Evolutionary conservation across 2,797 vertebrate genomes (phyloP).

Genomic region (Bovichtus variegatus): DNA sequence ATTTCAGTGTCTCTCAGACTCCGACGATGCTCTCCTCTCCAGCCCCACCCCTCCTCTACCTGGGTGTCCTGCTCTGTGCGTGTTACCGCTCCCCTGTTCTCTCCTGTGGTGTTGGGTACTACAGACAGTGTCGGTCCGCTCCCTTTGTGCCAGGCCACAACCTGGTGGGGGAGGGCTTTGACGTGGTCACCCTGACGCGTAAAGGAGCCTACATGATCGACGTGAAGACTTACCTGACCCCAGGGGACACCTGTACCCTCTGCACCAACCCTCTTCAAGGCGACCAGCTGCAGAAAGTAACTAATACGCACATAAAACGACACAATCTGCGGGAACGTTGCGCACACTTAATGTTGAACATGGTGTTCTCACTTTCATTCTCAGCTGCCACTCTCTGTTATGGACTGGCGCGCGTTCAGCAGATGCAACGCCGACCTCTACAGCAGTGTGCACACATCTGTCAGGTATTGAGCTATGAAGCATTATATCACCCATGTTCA

Average conservation of each 20-base stretch:
- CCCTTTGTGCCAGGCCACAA: constrained; percentile 61
- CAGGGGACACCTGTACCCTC: constrained; percentile 8
- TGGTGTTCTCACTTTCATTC: background rate
- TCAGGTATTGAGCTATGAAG: constrained; percentile 26
- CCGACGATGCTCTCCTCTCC: constrained; percentile 36
- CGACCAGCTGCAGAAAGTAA: constrained; percentile 52
- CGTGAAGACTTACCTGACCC: constrained; percentile 29
- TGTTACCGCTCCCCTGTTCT: background rate
- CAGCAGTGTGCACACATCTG: background rate
- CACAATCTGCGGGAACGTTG: too few species aligned
- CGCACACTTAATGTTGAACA: background rate
- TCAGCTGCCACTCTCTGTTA: constrained; percentile 58
- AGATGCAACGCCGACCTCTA: background rate
- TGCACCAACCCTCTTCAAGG: constrained; percentile 38
- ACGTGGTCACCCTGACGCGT: constrained; percentile 42
- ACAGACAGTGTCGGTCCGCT: constrained; percentile 18
- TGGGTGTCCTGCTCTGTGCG: constrained; percentile 41
- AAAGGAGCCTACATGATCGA: constrained; percentile 46
- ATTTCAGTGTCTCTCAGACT: background rate
- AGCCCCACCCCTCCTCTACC: background rate
- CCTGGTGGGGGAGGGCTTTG: constrained; percentile 60
- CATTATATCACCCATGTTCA: background rate
- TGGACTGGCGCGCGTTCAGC: constrained; percentile 47
- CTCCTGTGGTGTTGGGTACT: background rate
- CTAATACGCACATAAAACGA: too few species aligned